phyloP scores from a whole-genome alignment of 2,113 vertebrate genomes.

The Salvator merianae region DNA sequence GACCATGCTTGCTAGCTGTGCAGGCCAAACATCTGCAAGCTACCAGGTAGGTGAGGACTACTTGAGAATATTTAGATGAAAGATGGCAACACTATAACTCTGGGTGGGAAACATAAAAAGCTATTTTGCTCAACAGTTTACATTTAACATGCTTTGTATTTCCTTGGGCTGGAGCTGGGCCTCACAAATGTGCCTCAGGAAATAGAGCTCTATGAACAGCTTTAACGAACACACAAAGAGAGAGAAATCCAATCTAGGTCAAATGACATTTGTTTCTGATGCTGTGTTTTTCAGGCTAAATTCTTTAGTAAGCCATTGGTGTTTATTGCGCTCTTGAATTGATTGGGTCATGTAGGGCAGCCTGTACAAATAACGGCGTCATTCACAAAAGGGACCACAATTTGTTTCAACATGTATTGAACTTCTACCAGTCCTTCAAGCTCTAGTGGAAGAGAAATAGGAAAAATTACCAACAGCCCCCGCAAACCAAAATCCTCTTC shows the following conservation, averaged over 20 bases:
- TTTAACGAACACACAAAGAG: conserved; percentile 69
- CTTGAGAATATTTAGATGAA: neutral
- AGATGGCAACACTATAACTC: neutral
- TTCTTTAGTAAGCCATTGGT: conserved; percentile 62
- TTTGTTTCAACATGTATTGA: conserved; percentile 67
- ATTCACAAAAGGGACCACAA: conserved; percentile 71
- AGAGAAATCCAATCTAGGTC: conserved; percentile 66
- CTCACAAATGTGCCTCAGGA: conserved; percentile 51
- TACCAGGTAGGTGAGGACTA: too few species aligned
- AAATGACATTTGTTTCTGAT: conserved; percentile 71
- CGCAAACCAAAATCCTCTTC: conserved; percentile 52
- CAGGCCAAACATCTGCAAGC: too few species aligned
- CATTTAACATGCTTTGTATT: conserved; percentile 13
- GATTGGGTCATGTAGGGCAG: conserved; percentile 72
- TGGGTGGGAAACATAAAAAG: conserved; percentile 6
- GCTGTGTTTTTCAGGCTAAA: conserved; percentile 67
- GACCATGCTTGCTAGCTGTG: too few species aligned
- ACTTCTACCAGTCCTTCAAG: conserved; percentile 62
- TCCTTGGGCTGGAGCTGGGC: conserved; percentile 34
- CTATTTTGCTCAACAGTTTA: conserved; percentile 26
- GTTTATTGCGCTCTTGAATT: conserved; percentile 69
- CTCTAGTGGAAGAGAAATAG: conserved; percentile 60
- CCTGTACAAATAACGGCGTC: conserved; percentile 72
- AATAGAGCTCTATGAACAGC: conserved; percentile 55
- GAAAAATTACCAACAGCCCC: conserved; percentile 42